phyloP scores from a whole-genome alignment of 1,140 invertebrate species.

The Agrypnia vestita region DNA sequence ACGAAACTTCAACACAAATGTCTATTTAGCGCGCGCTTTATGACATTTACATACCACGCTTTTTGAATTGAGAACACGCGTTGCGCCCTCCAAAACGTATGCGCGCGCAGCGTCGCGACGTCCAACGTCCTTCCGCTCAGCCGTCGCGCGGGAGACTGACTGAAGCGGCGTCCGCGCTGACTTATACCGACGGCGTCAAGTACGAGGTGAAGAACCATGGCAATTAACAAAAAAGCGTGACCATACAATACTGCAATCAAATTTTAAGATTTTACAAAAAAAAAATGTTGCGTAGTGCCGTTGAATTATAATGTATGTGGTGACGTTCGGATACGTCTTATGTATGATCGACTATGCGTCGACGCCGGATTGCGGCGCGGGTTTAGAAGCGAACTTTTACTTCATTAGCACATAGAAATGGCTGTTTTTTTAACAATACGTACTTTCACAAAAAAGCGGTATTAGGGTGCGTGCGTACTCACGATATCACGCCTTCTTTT shows the following conservation, averaged over 20 bases:
- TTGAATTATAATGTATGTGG: not conserved
- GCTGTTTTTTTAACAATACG: not conserved
- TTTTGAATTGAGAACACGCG: constrained; percentile 11
- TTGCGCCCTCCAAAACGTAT: not conserved
- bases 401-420: constrained; percentile 18
- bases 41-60: constrained; percentile 24
- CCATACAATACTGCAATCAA: no score
- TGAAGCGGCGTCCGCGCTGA: not conserved
- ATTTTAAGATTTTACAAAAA: no score
- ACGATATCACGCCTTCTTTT: constrained; percentile 9
- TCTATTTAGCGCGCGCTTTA: not conserved
- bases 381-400: not conserved
- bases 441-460: not conserved
- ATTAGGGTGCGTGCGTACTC: constrained; percentile 16
- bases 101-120: constrained; percentile 15
- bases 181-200: constrained; percentile 6
- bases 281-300: not conserved
- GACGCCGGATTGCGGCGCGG: constrained; percentile 18
- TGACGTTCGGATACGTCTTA: constrained; percentile 1
- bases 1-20: constrained; percentile 10
- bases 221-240: not conserved
- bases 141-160: constrained; percentile 24
- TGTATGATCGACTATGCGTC: constrained; percentile 33
- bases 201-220: not conserved
- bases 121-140: constrained; percentile 8